Evolutionary conservation across 2,113 vertebrate species (phyloP).

Genomic region (Gila orcuttii): DNA sequence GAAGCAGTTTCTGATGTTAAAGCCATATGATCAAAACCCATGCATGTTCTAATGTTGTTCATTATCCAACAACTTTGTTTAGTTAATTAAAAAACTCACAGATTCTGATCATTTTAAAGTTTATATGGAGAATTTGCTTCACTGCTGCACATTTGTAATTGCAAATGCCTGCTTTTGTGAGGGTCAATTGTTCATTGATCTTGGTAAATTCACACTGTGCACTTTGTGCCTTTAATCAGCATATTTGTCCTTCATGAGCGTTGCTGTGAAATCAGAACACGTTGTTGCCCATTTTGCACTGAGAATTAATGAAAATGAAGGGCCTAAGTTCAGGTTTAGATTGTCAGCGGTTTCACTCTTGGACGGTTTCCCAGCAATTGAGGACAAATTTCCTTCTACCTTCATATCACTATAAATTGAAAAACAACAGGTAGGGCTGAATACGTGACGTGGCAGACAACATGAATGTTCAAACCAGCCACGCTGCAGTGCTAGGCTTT

Average conservation of each 20-base stretch:
- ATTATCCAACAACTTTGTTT: background rate
- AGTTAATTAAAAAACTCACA: background rate
- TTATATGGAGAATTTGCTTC: background rate
- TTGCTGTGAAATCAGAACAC: conserved; percentile 23
- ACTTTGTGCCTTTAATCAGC: conserved; percentile 52
- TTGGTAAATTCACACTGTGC: conserved; percentile 27
- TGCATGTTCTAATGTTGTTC: background rate
- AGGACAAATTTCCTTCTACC: conserved; percentile 40
- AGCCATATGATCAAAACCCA: background rate
- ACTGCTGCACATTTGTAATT: conserved; percentile 1
- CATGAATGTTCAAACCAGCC: background rate
- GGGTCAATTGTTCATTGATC: conserved; percentile 37
- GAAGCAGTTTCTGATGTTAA: background rate
- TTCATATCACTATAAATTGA: conserved; percentile 11
- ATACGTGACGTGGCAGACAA: background rate
- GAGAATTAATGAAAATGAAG: conserved; percentile 44
- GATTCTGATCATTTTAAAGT: conserved; percentile 4
- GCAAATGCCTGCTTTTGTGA: conserved; percentile 18
- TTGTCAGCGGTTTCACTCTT: conserved; percentile 16
- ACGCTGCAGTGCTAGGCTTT: background rate
- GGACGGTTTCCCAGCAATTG: conserved; percentile 14
- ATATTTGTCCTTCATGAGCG: conserved; percentile 33
- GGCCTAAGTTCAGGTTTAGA: conserved; percentile 28
- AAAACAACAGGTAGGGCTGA: background rate
- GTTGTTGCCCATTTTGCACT: conserved; percentile 8